Evolutionary conservation across 2,113 vertebrate genomes (phyloP), one percentile per base, ranked within the genome.

Genomic region (Callionymus lyra): DNA sequence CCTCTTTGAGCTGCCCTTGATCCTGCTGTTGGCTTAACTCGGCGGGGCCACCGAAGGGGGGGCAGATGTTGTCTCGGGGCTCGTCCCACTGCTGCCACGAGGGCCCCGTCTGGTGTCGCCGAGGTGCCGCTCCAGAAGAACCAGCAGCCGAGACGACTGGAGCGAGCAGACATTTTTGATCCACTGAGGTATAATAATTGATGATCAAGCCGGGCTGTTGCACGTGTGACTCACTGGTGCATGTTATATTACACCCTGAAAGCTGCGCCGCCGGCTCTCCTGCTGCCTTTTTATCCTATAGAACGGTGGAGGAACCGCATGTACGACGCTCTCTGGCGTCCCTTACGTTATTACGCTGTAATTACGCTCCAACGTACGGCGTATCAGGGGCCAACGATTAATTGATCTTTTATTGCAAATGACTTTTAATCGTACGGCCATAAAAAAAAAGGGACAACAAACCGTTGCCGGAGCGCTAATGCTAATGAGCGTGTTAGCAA

Each of bases 181-280:
- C 62, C 76, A 84, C 74, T 85, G 81, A 84, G 79, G 82, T 85
- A 85, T 85, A 82, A 87, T 87, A 86, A 87, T 85, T 85, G 83
- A 86, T 87, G 80, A 88, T 84, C 80, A 84, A 72, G 51, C 80
- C 73, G n/a, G 77, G 77, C 80, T 84, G 85, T 84, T 72, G 52
- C 74, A 70, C 81, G 74, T 84, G 77, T 63, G 76, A 83, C 21
- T 63, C 66, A 78, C 71, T 82, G 77, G 73, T 63, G 77, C 67
- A 12, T 80, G 69, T 34, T 15, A 38, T 76, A 74, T 72, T 69
- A 56, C 55, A 52, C 43, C 69, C 76, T 65, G 65, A 65, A 77
- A 72, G 61, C 72, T 68, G 62, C 59, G 70, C 56, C 66, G 63
- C 10, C 8, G 47, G 60, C 46, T 45, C 44, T 56, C 58, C 47